Percentiles rank a stretch among this genome's conserved stretches.
Evolutionary conservation across 53 echinoderm and acorn worm species (phyloP).

Genomic region (Crossaster papposus): DNA sequence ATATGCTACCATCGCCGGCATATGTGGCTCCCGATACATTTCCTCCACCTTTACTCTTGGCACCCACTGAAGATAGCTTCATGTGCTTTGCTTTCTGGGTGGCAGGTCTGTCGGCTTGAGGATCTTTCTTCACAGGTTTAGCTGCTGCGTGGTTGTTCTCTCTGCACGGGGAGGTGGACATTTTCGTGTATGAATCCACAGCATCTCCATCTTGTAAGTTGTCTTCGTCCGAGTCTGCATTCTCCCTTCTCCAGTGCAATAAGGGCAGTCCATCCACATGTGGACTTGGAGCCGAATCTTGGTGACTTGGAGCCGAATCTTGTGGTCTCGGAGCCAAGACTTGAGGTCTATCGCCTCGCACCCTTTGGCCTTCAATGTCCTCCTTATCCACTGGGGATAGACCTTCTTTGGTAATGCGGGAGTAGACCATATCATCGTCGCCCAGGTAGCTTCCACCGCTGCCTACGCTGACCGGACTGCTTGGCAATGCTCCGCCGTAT

Average conservation of each 20-base stretch:
- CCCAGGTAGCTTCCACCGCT: constrained; percentile 43
- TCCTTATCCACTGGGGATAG: constrained; percentile 18
- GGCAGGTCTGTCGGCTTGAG: background rate
- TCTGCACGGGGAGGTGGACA: background rate
- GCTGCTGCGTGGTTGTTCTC: background rate
- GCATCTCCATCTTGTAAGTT: background rate
- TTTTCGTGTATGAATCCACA: background rate
- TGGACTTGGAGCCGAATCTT: background rate
- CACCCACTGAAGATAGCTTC: background rate
- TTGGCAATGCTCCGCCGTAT: background rate
- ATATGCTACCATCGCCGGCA: constrained; percentile 7
- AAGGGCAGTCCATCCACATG: background rate
- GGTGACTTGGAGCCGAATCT: background rate
- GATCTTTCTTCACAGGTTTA: background rate
- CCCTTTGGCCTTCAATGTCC: background rate
- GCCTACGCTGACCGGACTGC: constrained; percentile 32
- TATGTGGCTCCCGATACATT: background rate
- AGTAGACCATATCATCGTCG: background rate
- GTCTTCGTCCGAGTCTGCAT: background rate
- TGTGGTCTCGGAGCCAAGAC: too few relatives aligned
- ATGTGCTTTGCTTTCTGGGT: background rate
- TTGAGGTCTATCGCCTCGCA: background rate
- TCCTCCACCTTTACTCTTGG: background rate
- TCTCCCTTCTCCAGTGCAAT: background rate
- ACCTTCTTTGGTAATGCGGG: constrained; percentile 30